Conservation (phyloP, 2,797 vertebrate species). For the Poecilia gillii region DNA sequence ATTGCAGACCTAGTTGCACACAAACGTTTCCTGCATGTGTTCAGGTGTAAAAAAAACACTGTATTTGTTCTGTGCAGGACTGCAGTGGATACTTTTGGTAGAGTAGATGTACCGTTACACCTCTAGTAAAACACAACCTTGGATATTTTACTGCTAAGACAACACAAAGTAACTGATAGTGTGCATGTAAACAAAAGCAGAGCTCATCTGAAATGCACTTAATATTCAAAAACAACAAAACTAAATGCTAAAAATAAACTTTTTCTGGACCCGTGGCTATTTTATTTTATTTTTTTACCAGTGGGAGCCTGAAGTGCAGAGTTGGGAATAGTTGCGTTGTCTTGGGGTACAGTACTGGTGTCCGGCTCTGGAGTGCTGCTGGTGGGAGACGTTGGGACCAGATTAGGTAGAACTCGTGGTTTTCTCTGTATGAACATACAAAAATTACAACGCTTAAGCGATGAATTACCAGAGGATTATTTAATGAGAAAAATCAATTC, state of each 20-base stretch:
- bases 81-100: neutral
- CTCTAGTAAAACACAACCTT: neutral
- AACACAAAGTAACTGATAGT: neutral
- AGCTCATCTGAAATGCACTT: neutral
- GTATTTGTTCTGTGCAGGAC: neutral
- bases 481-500: neutral
- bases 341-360: constrained; percentile 96
- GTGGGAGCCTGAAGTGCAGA: constrained; percentile 97
- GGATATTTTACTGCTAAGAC: neutral
- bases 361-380: constrained; percentile 98
- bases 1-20: neutral
- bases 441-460: constrained; percentile 10
- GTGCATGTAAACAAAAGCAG: neutral
- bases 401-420: constrained; percentile 90
- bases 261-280: neutral
- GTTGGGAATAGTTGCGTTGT: constrained; percentile 96
- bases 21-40: neutral
- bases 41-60: neutral
- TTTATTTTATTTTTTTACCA: constrained; percentile 79
- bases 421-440: constrained; percentile 87
- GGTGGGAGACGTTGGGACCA: constrained; percentile 94
- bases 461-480: neutral
- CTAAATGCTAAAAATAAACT: neutral
- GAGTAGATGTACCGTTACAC: neutral
- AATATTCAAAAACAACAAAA: neutral